A percentile compares a stretch with the other conserved stretches of the same genome.
Evolutionary conservation across 2,888 invertebrate genomes (phyloP).

Genomic region (Tolmerus cingulatus): DNA sequence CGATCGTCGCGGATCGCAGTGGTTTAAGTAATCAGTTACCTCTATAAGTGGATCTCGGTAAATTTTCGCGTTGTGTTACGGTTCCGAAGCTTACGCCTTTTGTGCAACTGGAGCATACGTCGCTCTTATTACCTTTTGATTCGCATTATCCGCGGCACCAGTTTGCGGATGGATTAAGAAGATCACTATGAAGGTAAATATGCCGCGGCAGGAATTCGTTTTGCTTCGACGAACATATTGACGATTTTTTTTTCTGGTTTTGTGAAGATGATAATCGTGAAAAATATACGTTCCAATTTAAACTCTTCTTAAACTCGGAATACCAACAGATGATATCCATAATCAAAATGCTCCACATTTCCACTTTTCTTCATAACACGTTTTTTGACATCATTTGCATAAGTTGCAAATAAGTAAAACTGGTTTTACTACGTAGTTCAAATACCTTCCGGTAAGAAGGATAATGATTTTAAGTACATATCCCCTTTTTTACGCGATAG

Average conservation of each 20-base stretch:
- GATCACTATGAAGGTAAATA: slow-evolving; percentile 23
- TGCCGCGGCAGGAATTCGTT: not conserved
- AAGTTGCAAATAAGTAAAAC: not conserved
- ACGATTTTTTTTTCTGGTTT: not conserved
- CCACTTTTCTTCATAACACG: not conserved
- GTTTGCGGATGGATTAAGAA: slow-evolving; percentile 24
- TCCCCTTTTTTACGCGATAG: not conserved
- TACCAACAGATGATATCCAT: not conserved
- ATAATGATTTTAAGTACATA: not conserved
- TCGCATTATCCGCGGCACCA: not conserved
- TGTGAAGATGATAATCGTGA: not conserved
- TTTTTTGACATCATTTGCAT: not conserved
- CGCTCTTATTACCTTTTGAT: slow-evolving; percentile 19
- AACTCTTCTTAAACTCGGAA: not conserved
- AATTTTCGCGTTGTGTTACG: not conserved
- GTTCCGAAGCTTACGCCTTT: not conserved
- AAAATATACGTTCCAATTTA: not conserved
- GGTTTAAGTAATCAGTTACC: slow-evolving; percentile 2
- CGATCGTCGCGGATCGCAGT: not conserved
- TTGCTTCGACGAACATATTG: not conserved
- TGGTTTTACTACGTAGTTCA: not conserved
- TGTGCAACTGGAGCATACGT: slow-evolving; percentile 5
- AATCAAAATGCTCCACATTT: not conserved
- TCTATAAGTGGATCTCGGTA: not conserved
- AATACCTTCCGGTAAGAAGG: not conserved